Conservation (phyloP, 2,797 vertebrate species). For the Pantherophis vulpinus region DNA sequence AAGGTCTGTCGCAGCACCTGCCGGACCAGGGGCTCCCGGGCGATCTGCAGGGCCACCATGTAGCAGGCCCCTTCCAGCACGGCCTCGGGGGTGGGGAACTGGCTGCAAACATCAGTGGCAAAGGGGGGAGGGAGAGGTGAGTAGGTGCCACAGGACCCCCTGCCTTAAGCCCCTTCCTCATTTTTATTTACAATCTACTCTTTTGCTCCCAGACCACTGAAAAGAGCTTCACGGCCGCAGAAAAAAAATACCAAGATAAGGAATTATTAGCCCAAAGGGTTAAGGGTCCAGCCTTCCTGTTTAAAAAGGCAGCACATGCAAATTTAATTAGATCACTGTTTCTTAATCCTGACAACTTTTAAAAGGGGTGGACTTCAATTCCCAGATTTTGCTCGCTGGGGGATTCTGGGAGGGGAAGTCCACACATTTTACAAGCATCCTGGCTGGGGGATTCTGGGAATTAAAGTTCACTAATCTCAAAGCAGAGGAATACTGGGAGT, state of each 20-base stretch:
- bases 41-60: conserved; percentile 98
- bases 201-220: background rate
- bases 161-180: accelerated
- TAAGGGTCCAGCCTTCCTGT: background rate
- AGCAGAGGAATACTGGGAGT: too few species aligned
- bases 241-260: background rate
- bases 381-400: background rate
- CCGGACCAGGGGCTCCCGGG: conserved; percentile 93
- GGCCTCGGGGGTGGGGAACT: conserved; percentile 88
- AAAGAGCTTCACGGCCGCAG: accelerated
- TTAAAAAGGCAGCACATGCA: background rate
- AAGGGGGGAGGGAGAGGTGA: accelerated
- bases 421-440: too few species aligned
- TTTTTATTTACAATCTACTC: background rate
- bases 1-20: conserved; percentile 97
- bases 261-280: background rate
- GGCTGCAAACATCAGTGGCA: conserved; percentile 69
- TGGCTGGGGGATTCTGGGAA: too few species aligned
- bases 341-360: background rate
- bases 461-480: too few species aligned
- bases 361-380: background rate
- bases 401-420: too few species aligned
- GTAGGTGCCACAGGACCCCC: background rate
- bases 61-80: conserved; percentile 96
- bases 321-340: background rate